Conservation (phyloP, 2,888 invertebrate species). For the Lamellibrachia satsuma region DNA sequence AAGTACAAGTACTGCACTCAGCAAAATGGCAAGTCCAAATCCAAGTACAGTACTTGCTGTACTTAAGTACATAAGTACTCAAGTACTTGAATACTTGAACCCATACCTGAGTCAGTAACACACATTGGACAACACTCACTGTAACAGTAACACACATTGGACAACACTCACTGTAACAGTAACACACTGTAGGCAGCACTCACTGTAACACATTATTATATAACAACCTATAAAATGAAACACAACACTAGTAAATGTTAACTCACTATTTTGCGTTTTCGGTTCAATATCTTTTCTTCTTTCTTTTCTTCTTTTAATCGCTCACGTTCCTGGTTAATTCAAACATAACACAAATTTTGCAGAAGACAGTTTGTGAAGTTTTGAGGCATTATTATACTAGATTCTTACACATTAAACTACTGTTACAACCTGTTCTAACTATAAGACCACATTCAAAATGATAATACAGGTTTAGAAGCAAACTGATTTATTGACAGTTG, state of each 20-base stretch:
- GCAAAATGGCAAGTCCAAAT: no score
- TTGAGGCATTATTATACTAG: neutral
- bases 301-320: constrained; percentile 84
- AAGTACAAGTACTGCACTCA: no score
- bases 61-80: no score
- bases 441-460: neutral
- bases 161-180: neutral
- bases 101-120: neutral
- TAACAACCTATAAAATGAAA: neutral
- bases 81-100: no score
- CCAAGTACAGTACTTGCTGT: no score
- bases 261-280: constrained; percentile 77
- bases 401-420: neutral
- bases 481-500: no score
- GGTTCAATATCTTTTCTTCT: constrained; percentile 73
- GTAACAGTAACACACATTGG: neutral
- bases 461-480: neutral
- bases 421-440: no score
- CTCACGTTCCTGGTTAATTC: constrained; percentile 63
- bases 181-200: neutral
- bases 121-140: neutral
- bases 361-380: neutral
- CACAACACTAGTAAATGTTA: neutral
- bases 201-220: neutral
- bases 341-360: neutral